phyloP scores from a whole-genome alignment of 2,888 invertebrate genomes.

The Troglohyphantes excavatus region DNA sequence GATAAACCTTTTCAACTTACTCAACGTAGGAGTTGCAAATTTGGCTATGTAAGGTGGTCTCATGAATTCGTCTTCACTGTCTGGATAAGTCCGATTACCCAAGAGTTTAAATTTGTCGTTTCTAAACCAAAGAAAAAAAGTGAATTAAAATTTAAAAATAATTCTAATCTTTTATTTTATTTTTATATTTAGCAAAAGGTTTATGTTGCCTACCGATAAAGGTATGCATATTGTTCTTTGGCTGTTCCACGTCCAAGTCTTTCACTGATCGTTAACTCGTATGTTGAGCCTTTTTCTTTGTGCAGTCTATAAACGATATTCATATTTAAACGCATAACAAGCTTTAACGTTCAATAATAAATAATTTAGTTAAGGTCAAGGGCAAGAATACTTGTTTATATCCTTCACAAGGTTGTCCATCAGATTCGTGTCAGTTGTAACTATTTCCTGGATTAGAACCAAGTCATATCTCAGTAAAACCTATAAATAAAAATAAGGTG shows the following conservation, averaged over 20 bases:
- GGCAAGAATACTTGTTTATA: conserved; percentile 60
- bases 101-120: conserved; percentile 54
- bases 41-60: conserved; percentile 72
- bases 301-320: conserved; percentile 32
- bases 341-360: neutral
- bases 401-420: conserved; percentile 46
- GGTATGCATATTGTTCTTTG: conserved; percentile 75
- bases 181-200: neutral
- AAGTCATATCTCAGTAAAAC: conserved; percentile 66
- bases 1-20: conserved; percentile 39
- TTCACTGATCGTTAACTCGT: conserved; percentile 64
- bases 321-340: neutral
- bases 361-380: too few relatives aligned
- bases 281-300: conserved; percentile 36
- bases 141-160: too few relatives aligned
- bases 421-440: conserved; percentile 42
- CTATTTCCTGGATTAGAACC: conserved; percentile 67
- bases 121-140: conserved; percentile 30
- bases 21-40: conserved; percentile 68
- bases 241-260: conserved; percentile 66
- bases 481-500: conserved; percentile 24
- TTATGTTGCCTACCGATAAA: conserved; percentile 64
- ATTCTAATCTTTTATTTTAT: too few relatives aligned
- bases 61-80: conserved; percentile 69
- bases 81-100: conserved; percentile 38